Percentiles rank a stretch among this genome's conserved stretches.
These are phyloP conservation scores for Simalia tracyae DNA, from an alignment of 2,797 vertebrate genomes.

Conservation along the genomic window DNA sequence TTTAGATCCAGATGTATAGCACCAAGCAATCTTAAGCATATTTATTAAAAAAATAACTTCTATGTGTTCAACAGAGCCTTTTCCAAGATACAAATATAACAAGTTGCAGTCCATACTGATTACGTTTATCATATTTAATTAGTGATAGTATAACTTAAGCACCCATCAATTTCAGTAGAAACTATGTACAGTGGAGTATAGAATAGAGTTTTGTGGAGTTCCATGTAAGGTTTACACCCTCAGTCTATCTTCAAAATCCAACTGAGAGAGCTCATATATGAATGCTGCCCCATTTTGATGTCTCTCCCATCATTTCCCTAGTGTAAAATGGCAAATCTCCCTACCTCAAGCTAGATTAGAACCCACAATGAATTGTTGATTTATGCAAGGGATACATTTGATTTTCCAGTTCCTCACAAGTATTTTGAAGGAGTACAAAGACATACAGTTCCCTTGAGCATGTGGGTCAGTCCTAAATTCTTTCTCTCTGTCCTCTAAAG, in stretches of 20 bases:
- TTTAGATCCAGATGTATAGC: neutral
- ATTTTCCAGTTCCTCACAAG: neutral
- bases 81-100: neutral
- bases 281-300: neutral
- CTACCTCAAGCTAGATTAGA: neutral
- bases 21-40: neutral
- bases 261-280: neutral
- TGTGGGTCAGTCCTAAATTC: neutral
- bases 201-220: neutral
- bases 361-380: neutral
- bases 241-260: neutral
- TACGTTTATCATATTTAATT: neutral
- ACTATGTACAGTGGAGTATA: neutral
- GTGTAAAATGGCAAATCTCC: too few species aligned
- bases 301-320: neutral
- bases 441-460: neutral
- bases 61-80: neutral
- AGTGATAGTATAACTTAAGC: neutral
- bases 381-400: neutral
- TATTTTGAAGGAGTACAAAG: neutral
- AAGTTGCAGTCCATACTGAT: neutral
- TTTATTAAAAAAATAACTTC: neutral
- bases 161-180: neutral
- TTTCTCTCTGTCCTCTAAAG: neutral
- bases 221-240: neutral